A percentile compares a stretch with the other conserved stretches of the same genome.
Conservation (phyloP, 2,113 vertebrate species). For the Phylloscopus whistleri region DNA sequence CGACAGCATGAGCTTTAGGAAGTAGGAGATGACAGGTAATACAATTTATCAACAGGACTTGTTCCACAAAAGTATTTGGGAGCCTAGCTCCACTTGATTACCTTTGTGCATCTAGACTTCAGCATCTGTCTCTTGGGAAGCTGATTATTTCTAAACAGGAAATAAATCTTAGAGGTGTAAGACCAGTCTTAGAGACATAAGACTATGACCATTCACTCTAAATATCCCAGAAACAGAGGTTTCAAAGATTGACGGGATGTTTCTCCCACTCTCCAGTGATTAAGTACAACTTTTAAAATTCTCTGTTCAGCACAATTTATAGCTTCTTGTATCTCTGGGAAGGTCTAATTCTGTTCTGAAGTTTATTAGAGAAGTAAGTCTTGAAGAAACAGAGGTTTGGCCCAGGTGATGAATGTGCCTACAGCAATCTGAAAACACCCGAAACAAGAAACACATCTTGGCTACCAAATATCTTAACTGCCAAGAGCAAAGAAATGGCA, state of each 20-base stretch:
- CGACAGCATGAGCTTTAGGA: fast-evolving
- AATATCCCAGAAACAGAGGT: neutral
- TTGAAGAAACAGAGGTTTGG: neutral
- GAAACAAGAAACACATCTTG: neutral
- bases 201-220: fast-evolving
- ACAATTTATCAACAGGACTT: neutral
- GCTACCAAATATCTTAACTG: neutral
- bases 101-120: neutral
- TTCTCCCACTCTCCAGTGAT: neutral
- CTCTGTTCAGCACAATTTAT: neutral
- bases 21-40: neutral
- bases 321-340: neutral
- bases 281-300: neutral
- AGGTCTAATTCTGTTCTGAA: neutral
- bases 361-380: neutral
- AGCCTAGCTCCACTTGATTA: neutral
- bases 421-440: neutral
- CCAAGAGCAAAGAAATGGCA: neutral
- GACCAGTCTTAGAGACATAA: neutral
- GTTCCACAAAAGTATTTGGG: neutral
- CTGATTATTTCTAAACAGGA: neutral
- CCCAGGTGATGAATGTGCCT: neutral
- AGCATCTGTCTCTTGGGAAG: neutral
- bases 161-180: neutral
- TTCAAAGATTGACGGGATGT: neutral